Evolutionary conservation across 2,888 invertebrate genomes (phyloP).

Genomic region (Caenorhabditis sp.): DNA sequence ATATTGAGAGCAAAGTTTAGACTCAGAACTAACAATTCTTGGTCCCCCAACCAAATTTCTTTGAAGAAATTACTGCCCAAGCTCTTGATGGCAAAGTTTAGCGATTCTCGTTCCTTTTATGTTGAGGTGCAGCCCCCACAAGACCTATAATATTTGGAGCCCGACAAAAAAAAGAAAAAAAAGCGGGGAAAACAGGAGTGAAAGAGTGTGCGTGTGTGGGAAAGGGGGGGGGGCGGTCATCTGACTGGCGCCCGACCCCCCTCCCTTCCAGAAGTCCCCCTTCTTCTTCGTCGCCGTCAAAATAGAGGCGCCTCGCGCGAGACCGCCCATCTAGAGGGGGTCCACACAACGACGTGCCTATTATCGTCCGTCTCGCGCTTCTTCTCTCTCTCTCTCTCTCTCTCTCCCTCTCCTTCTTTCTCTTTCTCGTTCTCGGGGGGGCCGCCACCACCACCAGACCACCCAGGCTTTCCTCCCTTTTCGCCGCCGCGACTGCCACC

Average conservation of each 20-base stretch:
- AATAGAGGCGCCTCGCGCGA: slow-evolving; percentile 28
- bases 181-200: background rate
- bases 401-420: slow-evolving; percentile 7
- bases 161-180: background rate
- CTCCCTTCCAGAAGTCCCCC: background rate
- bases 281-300: slow-evolving; percentile 18
- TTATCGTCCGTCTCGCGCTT: slow-evolving; percentile 33
- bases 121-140: no score
- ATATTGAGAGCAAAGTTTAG: no score
- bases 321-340: slow-evolving; percentile 25
- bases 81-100: no score
- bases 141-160: no score
- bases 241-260: background rate
- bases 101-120: no score
- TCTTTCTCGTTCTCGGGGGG: no score
- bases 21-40: no score
- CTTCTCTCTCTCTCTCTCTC: slow-evolving; percentile 3
- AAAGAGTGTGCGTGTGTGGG: background rate
- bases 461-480: background rate
- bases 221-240: background rate
- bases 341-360: slow-evolving; percentile 18
- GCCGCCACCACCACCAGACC: background rate
- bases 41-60: no score
- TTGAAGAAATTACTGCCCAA: no score
- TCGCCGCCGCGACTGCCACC: slow-evolving; percentile 34